These are phyloP conservation scores for Benitochromis conjunctus DNA, from an alignment of 2,113 vertebrate genomes.

Conservation along the genomic window DNA sequence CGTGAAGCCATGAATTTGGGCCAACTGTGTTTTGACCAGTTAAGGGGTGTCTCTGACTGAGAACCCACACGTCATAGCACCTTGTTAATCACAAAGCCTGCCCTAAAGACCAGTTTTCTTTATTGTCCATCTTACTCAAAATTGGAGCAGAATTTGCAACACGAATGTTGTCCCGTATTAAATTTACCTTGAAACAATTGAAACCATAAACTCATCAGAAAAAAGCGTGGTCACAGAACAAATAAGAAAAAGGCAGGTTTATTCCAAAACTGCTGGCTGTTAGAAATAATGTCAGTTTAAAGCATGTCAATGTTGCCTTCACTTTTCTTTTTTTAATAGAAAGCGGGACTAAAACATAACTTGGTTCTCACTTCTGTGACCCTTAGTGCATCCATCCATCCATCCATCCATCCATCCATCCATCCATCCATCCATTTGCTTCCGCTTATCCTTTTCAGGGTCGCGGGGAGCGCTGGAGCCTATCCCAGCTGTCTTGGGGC, in stretches of 20 bases:
- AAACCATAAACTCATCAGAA: background rate
- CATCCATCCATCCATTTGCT: no score
- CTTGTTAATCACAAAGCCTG: background rate
- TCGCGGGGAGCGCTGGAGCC: no score
- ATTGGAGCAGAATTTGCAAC: background rate
- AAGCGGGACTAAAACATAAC: background rate
- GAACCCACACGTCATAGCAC: background rate
- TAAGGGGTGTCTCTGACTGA: background rate
- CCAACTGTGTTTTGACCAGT: background rate
- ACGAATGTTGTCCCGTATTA: background rate
- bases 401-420: no score
- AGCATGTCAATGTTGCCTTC: background rate
- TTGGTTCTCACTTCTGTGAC: background rate
- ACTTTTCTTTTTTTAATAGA: background rate
- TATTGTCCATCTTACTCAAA: background rate
- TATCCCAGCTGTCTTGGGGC: no score
- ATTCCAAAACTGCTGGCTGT: background rate
- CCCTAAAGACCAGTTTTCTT: background rate
- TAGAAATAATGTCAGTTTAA: background rate
- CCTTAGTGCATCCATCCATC: no score
- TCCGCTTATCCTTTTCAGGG: no score
- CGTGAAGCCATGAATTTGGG: background rate
- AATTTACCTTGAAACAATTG: background rate
- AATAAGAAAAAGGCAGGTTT: background rate
- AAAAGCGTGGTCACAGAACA: background rate